Evolutionary conservation across 2,888 invertebrate genomes (phyloP), one percentile per base, ranked within the genome.

Genomic region (Argyresthia goedartella): DNA sequence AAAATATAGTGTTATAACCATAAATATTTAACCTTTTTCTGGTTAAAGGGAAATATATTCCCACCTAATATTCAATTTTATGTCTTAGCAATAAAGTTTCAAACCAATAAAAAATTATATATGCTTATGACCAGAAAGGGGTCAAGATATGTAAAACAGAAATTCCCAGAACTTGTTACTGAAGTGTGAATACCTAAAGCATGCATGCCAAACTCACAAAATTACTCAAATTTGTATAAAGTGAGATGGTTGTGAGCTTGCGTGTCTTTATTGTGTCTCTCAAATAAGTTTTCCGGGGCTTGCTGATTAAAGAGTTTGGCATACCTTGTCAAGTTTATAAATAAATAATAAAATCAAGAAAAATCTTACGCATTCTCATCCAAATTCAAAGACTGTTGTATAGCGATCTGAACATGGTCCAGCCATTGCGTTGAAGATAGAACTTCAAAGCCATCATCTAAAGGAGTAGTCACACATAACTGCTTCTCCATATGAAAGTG

Each of bases 401-500:
- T 77, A 13, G 87, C 81, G 10, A 73, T 59, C 63, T 92, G 92
- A 1, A 72, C 66, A 0, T 78, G 66, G 60, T 91, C 89, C 61
- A 90, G 84, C 80, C 87, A 89, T 60, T 93, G 92, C 0, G 89
- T 76, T 0, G 90, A 63, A 1, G 89, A 73, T 63, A 86, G 88
- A 1, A 93, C 87, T 53, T 91, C 88, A 57, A 93, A 68, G 1
- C 91, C 91, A 64, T 92, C 91, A 64, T 94, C 94, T 6, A 77
- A 81, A 0, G 93, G 93, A n/a, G 88, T 68, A 14, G 89, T 89
- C 0, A 91, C 78, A 61, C 90, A 89, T 1, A 81, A 82, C 50
- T 92, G 88, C 0, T 90, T 89, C 69, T 94, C 94, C 91, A 93
- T 92, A 10, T 89, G 87, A 59, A 89, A 92, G 67, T 93, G 93